Conservation (phyloP, 2,888 invertebrate species). For the Cerastis rubricosa region DNA sequence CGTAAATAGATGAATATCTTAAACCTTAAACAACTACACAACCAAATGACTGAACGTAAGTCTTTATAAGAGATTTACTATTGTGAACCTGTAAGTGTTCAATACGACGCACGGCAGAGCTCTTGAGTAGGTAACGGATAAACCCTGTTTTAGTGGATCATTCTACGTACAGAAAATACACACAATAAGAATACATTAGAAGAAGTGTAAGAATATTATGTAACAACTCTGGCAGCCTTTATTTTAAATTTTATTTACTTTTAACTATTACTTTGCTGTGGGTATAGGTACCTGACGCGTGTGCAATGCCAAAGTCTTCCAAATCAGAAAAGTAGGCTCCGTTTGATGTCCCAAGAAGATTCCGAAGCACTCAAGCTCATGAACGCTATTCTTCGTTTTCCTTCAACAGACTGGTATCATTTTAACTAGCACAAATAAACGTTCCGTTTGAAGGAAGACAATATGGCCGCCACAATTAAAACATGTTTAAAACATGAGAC, state of each 20-base stretch:
- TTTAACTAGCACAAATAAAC: constrained; percentile 28
- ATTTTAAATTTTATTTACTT: not conserved
- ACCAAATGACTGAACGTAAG: not conserved
- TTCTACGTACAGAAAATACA: not conserved
- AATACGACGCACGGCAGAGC: not conserved
- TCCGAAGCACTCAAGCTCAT: not conserved
- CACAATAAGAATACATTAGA: not conserved
- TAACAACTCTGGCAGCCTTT: not conserved
- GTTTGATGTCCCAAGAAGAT: constrained; percentile 1
- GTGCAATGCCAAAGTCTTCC: not conserved
- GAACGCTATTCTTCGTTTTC: not conserved
- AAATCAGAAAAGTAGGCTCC: not conserved
- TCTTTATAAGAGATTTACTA: not conserved
- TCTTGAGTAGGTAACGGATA: not conserved
- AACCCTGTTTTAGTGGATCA: not conserved
- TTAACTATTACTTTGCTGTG: not conserved
- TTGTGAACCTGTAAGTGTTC: not conserved
- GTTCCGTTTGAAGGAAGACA: constrained; percentile 43
- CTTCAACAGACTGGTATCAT: not conserved
- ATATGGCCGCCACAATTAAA: constrained; percentile 58
- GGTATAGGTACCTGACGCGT: not conserved
- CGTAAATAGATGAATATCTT: too few relatives aligned
- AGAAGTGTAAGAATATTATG: not conserved
- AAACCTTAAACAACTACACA: not conserved
- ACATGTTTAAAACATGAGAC: constrained; percentile 58